Conservation (phyloP, 2,888 invertebrate species). For the Agonopterix arenella region DNA sequence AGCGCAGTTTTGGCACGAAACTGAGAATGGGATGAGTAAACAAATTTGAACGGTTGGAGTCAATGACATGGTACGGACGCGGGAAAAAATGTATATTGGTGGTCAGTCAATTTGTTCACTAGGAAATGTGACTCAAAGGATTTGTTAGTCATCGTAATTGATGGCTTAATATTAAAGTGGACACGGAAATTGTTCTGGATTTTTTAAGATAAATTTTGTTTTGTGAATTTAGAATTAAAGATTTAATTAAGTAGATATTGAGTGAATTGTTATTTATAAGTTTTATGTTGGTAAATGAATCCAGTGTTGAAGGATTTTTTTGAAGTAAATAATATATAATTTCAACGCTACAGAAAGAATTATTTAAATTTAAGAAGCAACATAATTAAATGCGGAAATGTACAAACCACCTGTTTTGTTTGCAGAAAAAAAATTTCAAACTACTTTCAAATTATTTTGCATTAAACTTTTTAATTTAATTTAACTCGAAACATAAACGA, state of each 20-base stretch:
- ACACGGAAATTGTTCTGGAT: too few relatives aligned
- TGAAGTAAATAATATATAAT: too few relatives aligned
- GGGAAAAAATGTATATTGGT: slow-evolving; percentile 33
- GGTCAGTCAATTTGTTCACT: slow-evolving; percentile 1
- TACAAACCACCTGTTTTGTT: slow-evolving; percentile 5
- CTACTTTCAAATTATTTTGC: background rate
- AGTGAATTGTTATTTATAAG: too few relatives aligned
- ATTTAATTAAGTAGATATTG: too few relatives aligned
- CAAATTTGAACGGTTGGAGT: slow-evolving; percentile 46
- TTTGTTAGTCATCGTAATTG: background rate
- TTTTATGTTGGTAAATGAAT: too few relatives aligned
- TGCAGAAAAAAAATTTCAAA: slow-evolving; percentile 1
- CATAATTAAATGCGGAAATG: background rate
- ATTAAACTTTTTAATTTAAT: too few relatives aligned
- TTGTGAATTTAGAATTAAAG: too few relatives aligned
- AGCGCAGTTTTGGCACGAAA: slow-evolving; percentile 45
- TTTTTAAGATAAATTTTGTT: too few relatives aligned
- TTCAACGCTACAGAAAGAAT: too few relatives aligned
- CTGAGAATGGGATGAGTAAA: slow-evolving; percentile 46
- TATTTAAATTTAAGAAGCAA: background rate
- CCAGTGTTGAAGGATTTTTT: too few relatives aligned
- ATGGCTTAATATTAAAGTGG: too few relatives aligned
- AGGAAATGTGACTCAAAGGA: background rate
- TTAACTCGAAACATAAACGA: background rate
- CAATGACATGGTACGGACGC: slow-evolving; percentile 44